Conservation (phyloP, 2,797 vertebrate species). For the Anguilla obscura region DNA sequence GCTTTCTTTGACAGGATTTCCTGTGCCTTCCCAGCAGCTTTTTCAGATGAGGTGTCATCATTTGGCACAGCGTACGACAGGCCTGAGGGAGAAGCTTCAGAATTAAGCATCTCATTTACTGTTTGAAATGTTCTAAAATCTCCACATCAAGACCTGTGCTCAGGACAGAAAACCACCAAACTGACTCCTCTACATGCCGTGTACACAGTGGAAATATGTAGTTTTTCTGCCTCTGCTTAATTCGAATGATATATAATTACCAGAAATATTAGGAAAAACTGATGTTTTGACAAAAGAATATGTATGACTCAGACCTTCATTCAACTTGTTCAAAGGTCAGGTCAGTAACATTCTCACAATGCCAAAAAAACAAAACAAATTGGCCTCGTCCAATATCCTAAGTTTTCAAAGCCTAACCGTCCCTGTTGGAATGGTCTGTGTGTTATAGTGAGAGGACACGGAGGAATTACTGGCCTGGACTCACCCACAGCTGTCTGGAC, state of each 20-base stretch:
- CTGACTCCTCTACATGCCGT: not conserved
- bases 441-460: not conserved
- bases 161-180: not conserved
- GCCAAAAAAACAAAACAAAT: not conserved
- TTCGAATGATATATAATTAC: not conserved
- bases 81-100: not conserved
- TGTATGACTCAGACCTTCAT: not conserved
- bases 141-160: not conserved
- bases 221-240: not conserved
- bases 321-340: not conserved
- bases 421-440: not conserved
- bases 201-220: not conserved
- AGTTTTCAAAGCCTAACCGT: not conserved
- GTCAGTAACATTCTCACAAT: not conserved
- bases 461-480: not conserved
- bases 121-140: not conserved
- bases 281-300: not conserved
- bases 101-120: not conserved
- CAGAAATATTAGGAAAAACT: not conserved
- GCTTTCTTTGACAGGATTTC: slow-evolving; percentile 51
- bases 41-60: slow-evolving; percentile 69
- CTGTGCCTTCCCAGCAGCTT: slow-evolving; percentile 57
- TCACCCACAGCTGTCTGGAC: slow-evolving; percentile 29
- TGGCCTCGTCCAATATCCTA: too few species aligned
- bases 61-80: slow-evolving; percentile 61